Evolutionary conservation across 1,140 invertebrate genomes (phyloP).

Genomic region (Formica selysi): DNA sequence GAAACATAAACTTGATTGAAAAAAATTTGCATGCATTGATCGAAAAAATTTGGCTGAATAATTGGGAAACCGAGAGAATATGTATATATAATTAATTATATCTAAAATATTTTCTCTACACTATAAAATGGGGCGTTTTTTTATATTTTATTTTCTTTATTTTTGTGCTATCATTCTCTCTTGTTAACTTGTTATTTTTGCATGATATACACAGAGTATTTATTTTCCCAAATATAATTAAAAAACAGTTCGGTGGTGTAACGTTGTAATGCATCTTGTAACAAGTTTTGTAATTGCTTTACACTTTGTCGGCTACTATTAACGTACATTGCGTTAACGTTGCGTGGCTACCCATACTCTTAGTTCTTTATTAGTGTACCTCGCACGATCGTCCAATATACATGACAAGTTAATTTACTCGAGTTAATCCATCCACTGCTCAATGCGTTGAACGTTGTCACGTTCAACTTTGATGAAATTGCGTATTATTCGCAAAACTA

Average conservation of each 20-base stretch:
- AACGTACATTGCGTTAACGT: background rate
- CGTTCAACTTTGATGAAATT: slow-evolving; percentile 36
- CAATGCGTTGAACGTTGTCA: background rate
- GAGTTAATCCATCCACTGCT: slow-evolving; percentile 33
- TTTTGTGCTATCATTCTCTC: background rate
- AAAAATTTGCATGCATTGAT: background rate
- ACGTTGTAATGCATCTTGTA: background rate
- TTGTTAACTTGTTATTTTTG: background rate
- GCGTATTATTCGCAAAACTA: slow-evolving; percentile 43
- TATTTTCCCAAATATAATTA: background rate
- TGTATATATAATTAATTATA: background rate
- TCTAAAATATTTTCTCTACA: background rate
- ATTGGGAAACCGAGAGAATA: background rate
- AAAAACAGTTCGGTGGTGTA: background rate
- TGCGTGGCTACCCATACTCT: background rate
- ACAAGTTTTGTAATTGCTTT: slow-evolving; percentile 32
- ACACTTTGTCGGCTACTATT: slow-evolving; percentile 18
- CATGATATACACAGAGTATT: background rate
- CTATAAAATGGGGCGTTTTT: no score
- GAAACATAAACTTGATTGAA: background rate
- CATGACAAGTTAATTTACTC: slow-evolving; percentile 57
- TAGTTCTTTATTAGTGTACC: background rate
- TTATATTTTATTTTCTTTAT: background rate
- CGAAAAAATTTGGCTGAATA: background rate
- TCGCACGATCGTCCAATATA: slow-evolving; percentile 16